Percentiles rank a stretch among this genome's conserved stretches.
Conservation (phyloP, 2,797 vertebrate species). For the Mycteria americana region DNA sequence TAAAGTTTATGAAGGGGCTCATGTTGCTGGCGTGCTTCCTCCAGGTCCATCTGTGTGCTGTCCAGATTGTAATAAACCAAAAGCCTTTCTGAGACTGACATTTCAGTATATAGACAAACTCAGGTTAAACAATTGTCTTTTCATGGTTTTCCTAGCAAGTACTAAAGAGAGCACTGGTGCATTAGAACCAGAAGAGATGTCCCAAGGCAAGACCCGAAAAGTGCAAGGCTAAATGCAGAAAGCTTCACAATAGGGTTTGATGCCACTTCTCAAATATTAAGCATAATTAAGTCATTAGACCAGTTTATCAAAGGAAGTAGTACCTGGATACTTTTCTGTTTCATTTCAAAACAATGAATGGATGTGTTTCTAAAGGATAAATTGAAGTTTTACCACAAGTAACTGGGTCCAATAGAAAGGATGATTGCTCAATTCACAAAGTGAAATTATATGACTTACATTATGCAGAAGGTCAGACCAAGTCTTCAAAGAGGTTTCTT, state of each 20-base stretch:
- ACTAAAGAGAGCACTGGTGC: neutral
- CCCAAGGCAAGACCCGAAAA: neutral
- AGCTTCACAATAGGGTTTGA: neutral
- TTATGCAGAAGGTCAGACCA: constrained; percentile 40
- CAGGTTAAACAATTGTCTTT: neutral
- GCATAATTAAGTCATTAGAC: neutral
- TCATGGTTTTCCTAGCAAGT: neutral
- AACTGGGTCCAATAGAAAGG: neutral
- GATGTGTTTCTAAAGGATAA: neutral
- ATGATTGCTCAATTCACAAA: neutral
- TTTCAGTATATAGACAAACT: neutral
- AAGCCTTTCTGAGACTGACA: neutral
- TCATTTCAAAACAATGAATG: neutral
- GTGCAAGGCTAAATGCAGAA: neutral
- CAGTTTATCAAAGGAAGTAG: neutral
- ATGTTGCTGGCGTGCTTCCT: neutral
- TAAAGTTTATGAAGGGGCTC: neutral
- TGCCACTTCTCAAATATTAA: neutral
- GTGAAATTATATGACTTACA: constrained; percentile 13
- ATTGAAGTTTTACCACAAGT: neutral
- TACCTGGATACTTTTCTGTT: neutral
- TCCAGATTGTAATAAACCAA: neutral
- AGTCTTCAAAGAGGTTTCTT: constrained; percentile 21
- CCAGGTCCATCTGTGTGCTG: neutral
- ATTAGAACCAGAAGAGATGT: neutral